Conservation (phyloP, 2,113 vertebrate genomes). For the Pipa parva region DNA sequence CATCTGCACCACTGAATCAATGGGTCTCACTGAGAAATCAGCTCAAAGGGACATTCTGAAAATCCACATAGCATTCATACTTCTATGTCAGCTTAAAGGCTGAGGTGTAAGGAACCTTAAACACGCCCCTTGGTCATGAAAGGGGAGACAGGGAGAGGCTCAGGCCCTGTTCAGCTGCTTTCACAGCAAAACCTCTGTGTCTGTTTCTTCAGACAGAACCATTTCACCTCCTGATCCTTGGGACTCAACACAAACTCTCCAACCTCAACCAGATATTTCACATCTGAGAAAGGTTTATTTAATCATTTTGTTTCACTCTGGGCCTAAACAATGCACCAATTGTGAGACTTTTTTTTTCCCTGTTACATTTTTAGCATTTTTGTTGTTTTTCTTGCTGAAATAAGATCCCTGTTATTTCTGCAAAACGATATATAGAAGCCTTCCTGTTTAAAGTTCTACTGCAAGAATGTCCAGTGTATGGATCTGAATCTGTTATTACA, state of each 20-base stretch:
- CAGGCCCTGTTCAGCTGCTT: conserved; percentile 8
- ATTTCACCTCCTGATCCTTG: conserved; percentile 92
- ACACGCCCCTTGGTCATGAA: conserved; percentile 36
- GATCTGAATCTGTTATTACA: background rate
- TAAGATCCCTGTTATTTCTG: background rate
- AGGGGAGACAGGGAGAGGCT: conserved; percentile 30
- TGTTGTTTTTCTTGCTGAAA: conserved; percentile 1
- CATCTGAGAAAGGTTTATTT: conserved; percentile 26
- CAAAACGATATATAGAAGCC: background rate
- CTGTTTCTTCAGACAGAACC: conserved; percentile 56
- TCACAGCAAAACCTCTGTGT: conserved; percentile 15
- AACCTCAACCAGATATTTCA: conserved; percentile 15
- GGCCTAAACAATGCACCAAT: conserved; percentile 28
- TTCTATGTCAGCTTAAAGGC: conserved; percentile 44
- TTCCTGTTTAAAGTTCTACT: background rate
- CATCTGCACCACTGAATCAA: conserved; percentile 19
- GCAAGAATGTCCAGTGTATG: background rate
- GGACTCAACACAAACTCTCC: conserved; percentile 69
- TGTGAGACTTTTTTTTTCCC: conserved; percentile 10
- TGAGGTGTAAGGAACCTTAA: conserved; percentile 43
- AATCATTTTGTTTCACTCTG: conserved; percentile 19
- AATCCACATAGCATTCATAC: conserved; percentile 49
- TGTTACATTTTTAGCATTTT: conserved; percentile 31
- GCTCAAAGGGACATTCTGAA: conserved; percentile 44
- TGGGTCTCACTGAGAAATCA: conserved; percentile 42